These are phyloP conservation scores for Bedellia somnulentella DNA, from an alignment of 2,888 invertebrate species.

Conservation along the genomic window DNA sequence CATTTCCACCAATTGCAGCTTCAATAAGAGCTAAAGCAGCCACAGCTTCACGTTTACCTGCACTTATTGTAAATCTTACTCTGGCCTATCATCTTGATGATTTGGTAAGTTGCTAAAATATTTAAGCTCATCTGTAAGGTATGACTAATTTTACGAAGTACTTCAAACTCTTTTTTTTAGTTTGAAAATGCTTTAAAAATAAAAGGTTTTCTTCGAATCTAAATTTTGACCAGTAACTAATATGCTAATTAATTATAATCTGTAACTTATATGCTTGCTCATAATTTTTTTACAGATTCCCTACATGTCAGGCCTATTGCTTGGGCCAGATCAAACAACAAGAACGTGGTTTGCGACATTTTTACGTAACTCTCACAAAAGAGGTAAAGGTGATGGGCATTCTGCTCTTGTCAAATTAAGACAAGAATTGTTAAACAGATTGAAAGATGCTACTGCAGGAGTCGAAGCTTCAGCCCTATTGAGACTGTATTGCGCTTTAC, in stretches of 20 bases:
- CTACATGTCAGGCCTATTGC: constrained; percentile 84
- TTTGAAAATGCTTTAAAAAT: too few relatives aligned
- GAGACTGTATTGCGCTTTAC: constrained; percentile 86
- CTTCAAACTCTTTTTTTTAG: too few relatives aligned
- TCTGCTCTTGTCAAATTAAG: constrained; percentile 69
- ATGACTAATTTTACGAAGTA: too few relatives aligned
- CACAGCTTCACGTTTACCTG: constrained; percentile 87
- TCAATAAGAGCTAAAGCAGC: constrained; percentile 86
- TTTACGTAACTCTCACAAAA: constrained; percentile 82
- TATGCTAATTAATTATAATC: too few relatives aligned
- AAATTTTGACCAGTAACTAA: too few relatives aligned
- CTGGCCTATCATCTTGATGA: constrained; percentile 66
- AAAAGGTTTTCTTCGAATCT: too few relatives aligned
- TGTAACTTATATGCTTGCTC: too few relatives aligned
- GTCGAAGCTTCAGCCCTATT: constrained; percentile 90
- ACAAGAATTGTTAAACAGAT: constrained; percentile 72
- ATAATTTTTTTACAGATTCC: constrained; percentile 63
- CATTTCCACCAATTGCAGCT: constrained; percentile 87
- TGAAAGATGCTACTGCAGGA: constrained; percentile 69
- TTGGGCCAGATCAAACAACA: constrained; percentile 88
- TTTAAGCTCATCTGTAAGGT: too few relatives aligned
- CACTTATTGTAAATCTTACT: constrained; percentile 81
- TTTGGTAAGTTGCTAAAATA: constrained; percentile 57
- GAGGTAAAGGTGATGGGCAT: constrained; percentile 74
- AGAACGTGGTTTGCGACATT: constrained; percentile 93